Base-by-base conservation (phyloP, 1,140 invertebrate genomes). In the Eupeodes corollae region DNA sequence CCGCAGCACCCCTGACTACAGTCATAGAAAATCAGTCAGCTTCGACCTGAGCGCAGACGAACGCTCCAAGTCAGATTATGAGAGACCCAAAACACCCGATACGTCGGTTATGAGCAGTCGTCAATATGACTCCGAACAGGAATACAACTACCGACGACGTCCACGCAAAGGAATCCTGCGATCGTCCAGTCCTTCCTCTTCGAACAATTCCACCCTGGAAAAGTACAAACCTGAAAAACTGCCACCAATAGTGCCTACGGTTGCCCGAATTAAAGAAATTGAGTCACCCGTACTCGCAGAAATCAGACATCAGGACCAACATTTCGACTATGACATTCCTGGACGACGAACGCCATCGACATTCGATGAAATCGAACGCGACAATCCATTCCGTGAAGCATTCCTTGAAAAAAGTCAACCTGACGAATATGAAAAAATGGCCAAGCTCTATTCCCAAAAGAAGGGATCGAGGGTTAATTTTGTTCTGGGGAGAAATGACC, bases 1-100 rank as follows among this genome's bases (percentile, higher is more conserved):
- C 6, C 60, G 62, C 32, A 66, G 63, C 21, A 65, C 63, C 0
- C 63, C 63, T 0, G 63, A 67, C 15, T 33, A 52, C 2, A 38
- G 41, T 21, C 63, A 66, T 50, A 63, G 66, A 1, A 68, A 68
- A 44, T 68, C 65, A 0, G 66, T 68, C 0, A 68, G 65, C 40
- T 68, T 68, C 14, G 66, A 68, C 50, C 54, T 68, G 0, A 65
- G 63, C n/a, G 66, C 61, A 0, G 63, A 67, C 44, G 66, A 68
- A 44, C 56, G 58, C 8, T 64, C 63, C 35, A 63, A 56, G 26
- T 67, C 63, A 0, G 63, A 67, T 37, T 58, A 61, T 21, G 63
- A 67, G 31, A 52, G 63, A n/a, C 67, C 63, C 3, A 50, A 53
- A 3, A 67, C 63, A 0, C 63, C 63, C 0, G 63, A 67, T 43